Percentiles rank a stretch among this genome's conserved stretches.
These are phyloP conservation scores for Neogobius melanostomus DNA, from an alignment of 2,113 vertebrate genomes.

Conservation along the genomic window DNA sequence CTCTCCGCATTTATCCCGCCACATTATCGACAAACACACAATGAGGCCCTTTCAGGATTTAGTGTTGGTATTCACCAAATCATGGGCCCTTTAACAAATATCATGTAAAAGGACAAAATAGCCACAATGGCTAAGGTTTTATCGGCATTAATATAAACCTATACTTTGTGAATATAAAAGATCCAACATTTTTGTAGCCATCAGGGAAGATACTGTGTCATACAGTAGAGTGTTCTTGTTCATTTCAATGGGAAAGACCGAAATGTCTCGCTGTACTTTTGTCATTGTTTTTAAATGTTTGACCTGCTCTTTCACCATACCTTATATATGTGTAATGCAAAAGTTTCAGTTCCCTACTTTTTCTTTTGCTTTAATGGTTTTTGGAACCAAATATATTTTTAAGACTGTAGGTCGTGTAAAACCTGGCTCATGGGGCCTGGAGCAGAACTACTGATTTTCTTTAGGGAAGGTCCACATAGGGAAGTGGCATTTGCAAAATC, in stretches of 20 bases:
- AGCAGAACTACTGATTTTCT: background rate
- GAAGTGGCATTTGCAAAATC: constrained; percentile 7
- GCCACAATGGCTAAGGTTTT: background rate
- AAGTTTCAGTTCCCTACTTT: background rate
- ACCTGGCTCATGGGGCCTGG: background rate
- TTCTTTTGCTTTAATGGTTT: background rate
- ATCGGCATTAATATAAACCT: too few species aligned
- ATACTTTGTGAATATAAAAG: too few species aligned
- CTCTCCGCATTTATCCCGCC: constrained; percentile 37
- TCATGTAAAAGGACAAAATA: background rate
- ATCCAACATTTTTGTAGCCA: too few species aligned
- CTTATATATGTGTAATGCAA: background rate
- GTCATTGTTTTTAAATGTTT: too few species aligned
- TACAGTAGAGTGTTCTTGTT: too few species aligned
- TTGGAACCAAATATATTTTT: background rate
- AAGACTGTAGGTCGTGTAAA: background rate
- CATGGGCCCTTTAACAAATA: constrained; percentile 11
- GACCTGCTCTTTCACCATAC: too few species aligned
- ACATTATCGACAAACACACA: constrained; percentile 50
- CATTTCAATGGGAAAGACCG: too few species aligned
- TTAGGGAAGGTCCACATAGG: background rate
- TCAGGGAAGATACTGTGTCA: too few species aligned
- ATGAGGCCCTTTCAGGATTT: constrained; percentile 25
- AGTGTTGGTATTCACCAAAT: constrained; percentile 48
- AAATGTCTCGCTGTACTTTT: too few species aligned